These are phyloP conservation scores for Tiliacea aurago DNA, from an alignment of 2,888 invertebrate species.

Conservation along the genomic window DNA sequence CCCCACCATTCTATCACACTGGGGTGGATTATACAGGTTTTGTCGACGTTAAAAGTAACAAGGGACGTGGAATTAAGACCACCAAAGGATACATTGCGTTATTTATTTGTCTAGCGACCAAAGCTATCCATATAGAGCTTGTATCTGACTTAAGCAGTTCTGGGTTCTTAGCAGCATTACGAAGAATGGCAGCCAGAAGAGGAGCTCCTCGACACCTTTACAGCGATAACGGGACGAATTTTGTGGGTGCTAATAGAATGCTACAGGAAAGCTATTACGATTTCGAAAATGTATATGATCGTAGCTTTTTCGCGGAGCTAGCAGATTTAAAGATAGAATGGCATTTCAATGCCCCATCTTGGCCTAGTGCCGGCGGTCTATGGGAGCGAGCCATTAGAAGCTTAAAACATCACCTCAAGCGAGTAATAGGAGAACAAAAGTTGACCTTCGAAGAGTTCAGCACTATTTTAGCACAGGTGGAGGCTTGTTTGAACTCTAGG, in stretches of 20 bases:
- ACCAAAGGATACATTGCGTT: background rate
- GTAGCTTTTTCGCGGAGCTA: no score
- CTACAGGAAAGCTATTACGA: background rate
- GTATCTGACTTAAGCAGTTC: background rate
- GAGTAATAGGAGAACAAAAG: background rate
- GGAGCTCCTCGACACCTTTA: background rate
- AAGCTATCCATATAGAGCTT: background rate
- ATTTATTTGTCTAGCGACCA: background rate
- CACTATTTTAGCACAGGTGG: background rate
- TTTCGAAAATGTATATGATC: background rate
- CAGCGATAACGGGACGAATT: background rate
- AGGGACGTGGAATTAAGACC: background rate
- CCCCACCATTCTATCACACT: slow-evolving; percentile 9
- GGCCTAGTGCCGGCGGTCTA: background rate
- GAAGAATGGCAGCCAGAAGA: background rate
- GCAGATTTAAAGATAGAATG: background rate
- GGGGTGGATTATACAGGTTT: slow-evolving; percentile 4
- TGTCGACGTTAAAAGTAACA: background rate
- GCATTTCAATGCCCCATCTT: background rate
- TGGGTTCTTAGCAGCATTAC: background rate
- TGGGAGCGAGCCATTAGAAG: background rate
- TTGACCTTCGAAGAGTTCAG: background rate
- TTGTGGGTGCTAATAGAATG: background rate
- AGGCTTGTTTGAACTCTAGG: background rate
- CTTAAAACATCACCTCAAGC: background rate